phyloP scores from a whole-genome alignment of 2,113 vertebrate genomes.

The Megaceryle torquata region DNA sequence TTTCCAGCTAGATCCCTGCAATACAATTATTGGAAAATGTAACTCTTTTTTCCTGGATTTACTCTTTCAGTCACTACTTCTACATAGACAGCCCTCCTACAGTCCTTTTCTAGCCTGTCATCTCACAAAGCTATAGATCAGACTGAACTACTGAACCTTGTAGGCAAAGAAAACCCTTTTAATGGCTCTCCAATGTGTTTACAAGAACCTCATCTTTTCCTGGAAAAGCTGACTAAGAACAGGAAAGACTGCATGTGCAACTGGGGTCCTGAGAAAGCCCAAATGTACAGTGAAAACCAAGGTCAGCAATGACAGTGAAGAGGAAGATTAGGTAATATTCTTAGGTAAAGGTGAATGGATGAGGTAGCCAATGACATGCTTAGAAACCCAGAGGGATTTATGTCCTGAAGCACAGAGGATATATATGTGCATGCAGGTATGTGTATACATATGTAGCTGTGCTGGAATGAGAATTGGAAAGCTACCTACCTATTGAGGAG shows the following conservation, averaged over 20 bases:
- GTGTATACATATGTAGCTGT: neutral
- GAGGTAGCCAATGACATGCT: neutral
- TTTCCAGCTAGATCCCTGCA: neutral
- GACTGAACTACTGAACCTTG: neutral
- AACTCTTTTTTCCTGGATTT: neutral
- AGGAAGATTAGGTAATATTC: neutral
- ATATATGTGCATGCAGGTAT: neutral
- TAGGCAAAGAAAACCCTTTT: neutral
- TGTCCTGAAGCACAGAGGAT: neutral
- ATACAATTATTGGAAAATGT: neutral
- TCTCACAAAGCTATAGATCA: neutral
- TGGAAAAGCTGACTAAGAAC: neutral
- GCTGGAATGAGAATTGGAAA: neutral
- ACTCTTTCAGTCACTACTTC: neutral
- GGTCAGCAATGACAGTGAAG: neutral
- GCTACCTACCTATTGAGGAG: neutral
- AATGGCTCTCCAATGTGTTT: neutral
- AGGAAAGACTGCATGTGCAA: neutral
- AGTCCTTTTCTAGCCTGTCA: neutral
- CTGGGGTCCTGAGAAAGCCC: neutral
- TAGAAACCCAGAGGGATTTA: neutral
- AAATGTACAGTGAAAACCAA: neutral
- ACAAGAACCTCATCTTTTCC: neutral
- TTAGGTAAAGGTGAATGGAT: neutral
- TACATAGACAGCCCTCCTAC: neutral